Base-by-base conservation (phyloP, 2,888 invertebrate genomes). In the Didymodactylos carnosus region DNA sequence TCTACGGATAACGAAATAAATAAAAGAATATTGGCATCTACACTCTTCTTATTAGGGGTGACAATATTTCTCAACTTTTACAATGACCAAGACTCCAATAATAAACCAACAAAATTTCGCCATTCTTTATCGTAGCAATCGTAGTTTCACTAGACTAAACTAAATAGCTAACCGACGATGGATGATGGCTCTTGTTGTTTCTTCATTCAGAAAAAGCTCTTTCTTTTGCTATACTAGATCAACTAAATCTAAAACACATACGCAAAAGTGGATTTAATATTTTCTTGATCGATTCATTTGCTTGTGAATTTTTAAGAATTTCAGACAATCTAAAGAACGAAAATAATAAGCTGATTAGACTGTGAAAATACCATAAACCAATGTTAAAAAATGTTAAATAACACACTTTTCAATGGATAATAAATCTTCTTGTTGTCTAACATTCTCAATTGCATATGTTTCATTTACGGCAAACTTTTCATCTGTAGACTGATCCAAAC, bases 391-490 rank as follows among this genome's bases (percentile, higher is more conserved):
- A 43, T 75, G 49, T 69, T 72, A 69, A 39, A 69, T 40, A 73
- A 76, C 72, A 41, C 69, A 72, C 43, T 69, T 75, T 62, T 72
- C 70, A 27, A 69, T 62, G 27, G 75, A 39, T 53, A 43, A 53
- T 11, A 74, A 29, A 11, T 53, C 78, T 75, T 75, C 72, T 19
- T 62, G 51, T 62, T 71, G 72, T 39, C 80, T 80, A n/a, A 80
- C 81, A 14, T 76, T 73, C 23, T 79, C 78, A 13, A 83, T 70
- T 49, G 81, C 83, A 84, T 94, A 98, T 79, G 88, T 91, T 81
- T 98, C 94, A 80, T 89, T 89, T 0, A 95, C 94, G 69, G 91
- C 91, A 86, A 95, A 91, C 78, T 89, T 90, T 75, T 86, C 86
- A 78, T 94, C 94, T 3, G 80, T 83, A 76, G 39, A 53, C n/a